Base-by-base conservation (phyloP, 2,888 invertebrate genomes). In the Callyntrura sp. region DNA sequence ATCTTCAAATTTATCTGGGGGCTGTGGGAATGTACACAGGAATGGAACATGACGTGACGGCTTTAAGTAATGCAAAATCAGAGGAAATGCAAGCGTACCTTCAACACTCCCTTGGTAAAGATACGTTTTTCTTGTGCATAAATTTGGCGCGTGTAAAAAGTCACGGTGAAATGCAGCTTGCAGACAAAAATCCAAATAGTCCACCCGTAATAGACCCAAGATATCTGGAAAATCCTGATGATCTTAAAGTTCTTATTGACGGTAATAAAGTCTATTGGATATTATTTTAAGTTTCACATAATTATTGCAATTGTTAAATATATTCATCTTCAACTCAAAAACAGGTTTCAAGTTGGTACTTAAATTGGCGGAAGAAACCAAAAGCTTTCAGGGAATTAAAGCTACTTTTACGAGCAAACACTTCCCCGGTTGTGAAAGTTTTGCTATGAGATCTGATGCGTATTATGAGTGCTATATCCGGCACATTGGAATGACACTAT, bases 401-500 rank as follows among this genome's bases (percentile, higher is more conserved):
- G 91, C 93, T 1, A 70, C 60, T n/a, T 28, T 91, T 0, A 23
- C 51, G 0, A 35, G 73, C 4, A 55, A 62, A 6, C 91, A 83
- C 3, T 62, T 92, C 11, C 88, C 92, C 0, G 93, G 92, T 4
- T 94, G 94, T 83, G 93, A 93, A 55, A 55, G 85, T 12, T 60
- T 88, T 17, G 84, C 88, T 0, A 96, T 96, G 91, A 95, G 95
- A 68, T 95, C 95, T 2, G 96, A 96, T 91, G 95, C 95, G 35
- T 97, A 96, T 93, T 96, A 96, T 96, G 95, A 96, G 82, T 97
- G 97, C 94, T 96, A 96, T 25, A 94, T 93, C 5, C 35, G 86
- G 78, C 96, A 96, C 94, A 95, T 96, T 91, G 96, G 96, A 0
- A 96, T 96, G 91, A 97, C 96, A 0, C 96, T 97, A 86, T 97